Evolutionary conservation across 2,797 vertebrate genomes (phyloP), one percentile per base, ranked within the genome.

Genomic region (Hephaestus fuliginosus): DNA sequence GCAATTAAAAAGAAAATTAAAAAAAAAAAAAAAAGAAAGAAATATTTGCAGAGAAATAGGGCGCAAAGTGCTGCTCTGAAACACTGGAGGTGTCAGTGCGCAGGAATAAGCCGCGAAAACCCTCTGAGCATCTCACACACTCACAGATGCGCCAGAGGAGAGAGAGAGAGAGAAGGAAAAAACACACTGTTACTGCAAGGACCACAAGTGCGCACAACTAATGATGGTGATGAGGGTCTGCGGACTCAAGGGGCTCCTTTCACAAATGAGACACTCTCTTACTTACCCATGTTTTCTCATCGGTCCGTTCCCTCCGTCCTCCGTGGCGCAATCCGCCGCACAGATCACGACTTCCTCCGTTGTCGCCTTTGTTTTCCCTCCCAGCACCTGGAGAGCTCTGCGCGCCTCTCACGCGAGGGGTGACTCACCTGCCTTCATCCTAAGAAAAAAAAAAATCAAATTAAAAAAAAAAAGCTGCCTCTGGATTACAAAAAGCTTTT

Each of bases 261-360:
- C 3, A 53, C 30, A 56, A 70, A 76, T 9, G 43, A 66, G 39
- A 41, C 66, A 30, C 62, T 10, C 68, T 25, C 56, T 74, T 11
- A 88, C 92, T 92, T 82, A 95, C 93, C 94, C 94, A 95, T 95
- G 91, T 73, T 93, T 88, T 82, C 87, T 93, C 92, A 93, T 94
- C 93, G 65, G 92, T 84, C 70, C 91, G 65, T 76, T 85, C 60
- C 69, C 82, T 56, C 76, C 53, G 81, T 86, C 70, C 81, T 90
- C 89, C 61, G 82, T 86, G 82, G 86, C 83, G 78, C 86, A 91
- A 90, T 92, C 89, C 88, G 39, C 88, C 78, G 82, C 83, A 81
- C 80, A 81, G 83, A 90, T 89, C 92, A 90, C 89, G 88, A 91
- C 80, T 90, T 83, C 67, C 28, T 70, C 76, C 75, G 68, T 25